Conservation (phyloP, 64 coral and sea anemone genomes). For the Pachyseris speciosa region DNA sequence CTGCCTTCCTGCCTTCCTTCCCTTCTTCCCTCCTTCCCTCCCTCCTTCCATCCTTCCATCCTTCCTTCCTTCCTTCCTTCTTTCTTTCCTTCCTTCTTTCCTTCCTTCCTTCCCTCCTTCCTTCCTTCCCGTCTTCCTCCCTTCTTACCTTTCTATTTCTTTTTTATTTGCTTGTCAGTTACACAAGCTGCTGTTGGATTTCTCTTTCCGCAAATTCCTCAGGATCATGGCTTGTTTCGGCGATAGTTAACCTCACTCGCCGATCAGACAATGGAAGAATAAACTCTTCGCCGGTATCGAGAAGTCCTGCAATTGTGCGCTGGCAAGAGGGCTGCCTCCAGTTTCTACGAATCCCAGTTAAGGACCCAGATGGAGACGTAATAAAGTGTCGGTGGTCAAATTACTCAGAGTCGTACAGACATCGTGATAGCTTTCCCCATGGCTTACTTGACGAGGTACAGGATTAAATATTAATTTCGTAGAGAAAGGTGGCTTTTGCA, state of each 20-base stretch:
- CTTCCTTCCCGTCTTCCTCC: too few species aligned
- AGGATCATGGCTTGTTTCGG: conserved; percentile 21
- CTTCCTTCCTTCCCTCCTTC: too few species aligned
- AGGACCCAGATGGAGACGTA: conserved; percentile 74
- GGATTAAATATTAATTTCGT: too few species aligned
- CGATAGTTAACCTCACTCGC: conserved; percentile 38
- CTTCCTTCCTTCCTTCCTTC: too few species aligned
- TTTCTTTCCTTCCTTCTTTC: too few species aligned
- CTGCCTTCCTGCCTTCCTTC: too few species aligned
- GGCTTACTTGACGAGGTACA: conserved; percentile 35
- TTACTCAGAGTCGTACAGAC: conserved; percentile 21
- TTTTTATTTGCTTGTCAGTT: conserved; percentile 4
- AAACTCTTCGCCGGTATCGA: conserved; percentile 64
- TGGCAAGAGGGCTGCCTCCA: conserved; percentile 10
- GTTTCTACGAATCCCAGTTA: conserved; percentile 53
- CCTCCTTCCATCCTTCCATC: too few species aligned
- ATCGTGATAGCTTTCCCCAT: conserved; percentile 19
- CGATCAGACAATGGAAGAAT: conserved; percentile 47
- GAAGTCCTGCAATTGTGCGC: conserved; percentile 35
- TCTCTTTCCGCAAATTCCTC: neutral
- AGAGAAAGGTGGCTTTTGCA: too few species aligned
- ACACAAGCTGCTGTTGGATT: conserved; percentile 45
- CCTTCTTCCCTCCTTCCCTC: too few species aligned
- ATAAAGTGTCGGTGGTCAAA: conserved; percentile 55
- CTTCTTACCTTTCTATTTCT: too few species aligned